Evolutionary conservation across 2,888 invertebrate species (phyloP), one percentile per base, ranked within the genome.

Genomic region (Trachelus troglodyta): DNA sequence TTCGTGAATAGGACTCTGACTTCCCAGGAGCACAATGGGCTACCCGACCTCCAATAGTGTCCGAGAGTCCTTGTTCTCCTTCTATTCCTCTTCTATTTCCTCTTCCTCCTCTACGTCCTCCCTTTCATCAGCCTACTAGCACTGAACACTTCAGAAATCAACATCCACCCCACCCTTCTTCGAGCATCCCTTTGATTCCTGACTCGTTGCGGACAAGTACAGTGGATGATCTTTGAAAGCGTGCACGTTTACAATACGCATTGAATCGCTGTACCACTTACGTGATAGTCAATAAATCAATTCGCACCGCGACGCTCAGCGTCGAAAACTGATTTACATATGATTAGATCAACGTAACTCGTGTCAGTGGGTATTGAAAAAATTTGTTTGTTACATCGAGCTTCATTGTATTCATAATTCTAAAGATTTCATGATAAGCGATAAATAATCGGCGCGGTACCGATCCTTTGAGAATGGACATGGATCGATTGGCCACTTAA

Each of bases 271-370:
- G 79, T 76, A 80, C 79, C 80, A 81, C 79, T 80, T 82, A 85
- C 82, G 81, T 85, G 83, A 87, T 79, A 81, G 77, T 81, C 83
- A 83, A 84, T 86, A 85, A 86, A 85, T 82, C 84, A 83, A 85
- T 85, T 86, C 84, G 81, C 80, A 79, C 56, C 56, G 56, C 56
- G 56, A 56, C 56, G 56, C 56, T 9, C 23, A 23, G 56, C 23
- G 56, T 56, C 56, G 9, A 56, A 0, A 23, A 0, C 23, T 15
- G 9, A 56, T 1, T 56, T 56, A 56, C 9, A 23, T 1, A 56
- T 23, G 9, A 56, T 23, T 23, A 23, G 2, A 40, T 40, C 15
- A 6, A 40, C 40, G 15, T 40, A 6, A 40, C 40, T 40, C 15
- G 15, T 40, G 15, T 40, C 1, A 15, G 0, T 15, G 15, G 6